Evolutionary conservation across 1,140 invertebrate genomes (phyloP), one percentile per base, ranked within the genome.

Genomic region (Monochamus saltuarius): DNA sequence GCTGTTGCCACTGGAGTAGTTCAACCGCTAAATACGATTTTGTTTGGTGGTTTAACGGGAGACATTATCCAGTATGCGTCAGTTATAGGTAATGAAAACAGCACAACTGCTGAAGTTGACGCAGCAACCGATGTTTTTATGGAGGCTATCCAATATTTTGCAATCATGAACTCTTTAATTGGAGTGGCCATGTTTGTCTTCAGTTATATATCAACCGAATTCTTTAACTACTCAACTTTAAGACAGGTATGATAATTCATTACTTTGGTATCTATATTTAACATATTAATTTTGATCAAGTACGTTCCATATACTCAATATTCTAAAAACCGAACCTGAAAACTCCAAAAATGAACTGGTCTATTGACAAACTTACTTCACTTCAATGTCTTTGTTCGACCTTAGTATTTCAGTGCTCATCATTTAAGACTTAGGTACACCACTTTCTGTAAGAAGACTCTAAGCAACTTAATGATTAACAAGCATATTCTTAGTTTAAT

Each of bases 211-310:
- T 83, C 86, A 2, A 82, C 87, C 1, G 82, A 84, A 6, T 67
- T 82, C n/a, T 86, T 88, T 66, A 89, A 87, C 73, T 84, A 85
- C 63, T 79, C 84, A 0, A 85, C 86, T 14, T 83, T 84, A 67
- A 85, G 84, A 65, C 88, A 89, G 78, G 87, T 75, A 68, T n/a
- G n/a, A 57, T 39, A 43, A 63, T 50, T 29, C 6, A 29, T 3
- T 6, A 29, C 6, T 29, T 29, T 6, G 22, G 6, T 29, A 3
- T 6, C 22, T 29, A 29, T 29, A 29, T 29, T n/a, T n/a, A n/a
- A n/a, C n/a, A n/a, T n/a, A n/a, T n/a, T n/a, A n/a, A n/a, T n/a
- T n/a, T n/a, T n/a, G n/a, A n/a, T n/a, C n/a, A n/a, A n/a, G n/a
- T n/a, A n/a, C n/a, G n/a, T n/a, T n/a, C n/a, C n/a, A n/a, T n/a